Conservation (phyloP, 2,888 invertebrate species). For the Anoplius nigerrimus region DNA sequence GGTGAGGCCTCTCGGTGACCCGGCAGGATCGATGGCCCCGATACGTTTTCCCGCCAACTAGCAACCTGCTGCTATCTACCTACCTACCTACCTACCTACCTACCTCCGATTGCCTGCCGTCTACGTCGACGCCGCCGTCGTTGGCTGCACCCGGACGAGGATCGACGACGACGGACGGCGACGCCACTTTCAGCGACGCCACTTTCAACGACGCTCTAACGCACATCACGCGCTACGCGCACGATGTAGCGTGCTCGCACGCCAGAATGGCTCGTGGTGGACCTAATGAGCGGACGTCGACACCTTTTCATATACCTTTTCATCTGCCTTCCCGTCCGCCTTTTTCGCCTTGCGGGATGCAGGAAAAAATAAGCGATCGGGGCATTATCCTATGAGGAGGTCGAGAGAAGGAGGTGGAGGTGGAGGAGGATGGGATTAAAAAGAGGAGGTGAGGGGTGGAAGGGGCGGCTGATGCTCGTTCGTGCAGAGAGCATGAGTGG, state of each 20-base stretch:
- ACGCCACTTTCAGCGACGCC: background rate
- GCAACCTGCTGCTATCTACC: constrained; percentile 49
- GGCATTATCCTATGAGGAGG: too few relatives aligned
- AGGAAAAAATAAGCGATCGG: too few relatives aligned
- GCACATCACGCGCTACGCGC: constrained; percentile 4
- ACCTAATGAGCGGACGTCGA: background rate
- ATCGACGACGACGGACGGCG: too few relatives aligned
- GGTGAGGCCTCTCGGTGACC: constrained; percentile 68
- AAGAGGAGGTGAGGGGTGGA: background rate
- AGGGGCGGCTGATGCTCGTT: too few relatives aligned
- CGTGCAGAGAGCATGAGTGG: too few relatives aligned
- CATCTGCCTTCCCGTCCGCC: background rate
- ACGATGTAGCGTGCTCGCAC: background rate
- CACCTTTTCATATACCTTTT: background rate
- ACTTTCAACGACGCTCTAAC: background rate
- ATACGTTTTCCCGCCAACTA: constrained; percentile 47
- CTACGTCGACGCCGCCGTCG: background rate
- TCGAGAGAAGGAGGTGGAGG: too few relatives aligned
- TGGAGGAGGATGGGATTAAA: constrained; percentile 1
- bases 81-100: background rate
- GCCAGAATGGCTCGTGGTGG: background rate
- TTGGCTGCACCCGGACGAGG: too few relatives aligned
- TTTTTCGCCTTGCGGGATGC: background rate
- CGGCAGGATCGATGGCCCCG: constrained; percentile 70
- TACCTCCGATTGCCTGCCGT: background rate